Percentiles rank a stretch among this genome's conserved stretches.
These are phyloP conservation scores for Lagocephalus sceleratus DNA, from an alignment of 2,797 vertebrate genomes.

Conservation along the genomic window DNA sequence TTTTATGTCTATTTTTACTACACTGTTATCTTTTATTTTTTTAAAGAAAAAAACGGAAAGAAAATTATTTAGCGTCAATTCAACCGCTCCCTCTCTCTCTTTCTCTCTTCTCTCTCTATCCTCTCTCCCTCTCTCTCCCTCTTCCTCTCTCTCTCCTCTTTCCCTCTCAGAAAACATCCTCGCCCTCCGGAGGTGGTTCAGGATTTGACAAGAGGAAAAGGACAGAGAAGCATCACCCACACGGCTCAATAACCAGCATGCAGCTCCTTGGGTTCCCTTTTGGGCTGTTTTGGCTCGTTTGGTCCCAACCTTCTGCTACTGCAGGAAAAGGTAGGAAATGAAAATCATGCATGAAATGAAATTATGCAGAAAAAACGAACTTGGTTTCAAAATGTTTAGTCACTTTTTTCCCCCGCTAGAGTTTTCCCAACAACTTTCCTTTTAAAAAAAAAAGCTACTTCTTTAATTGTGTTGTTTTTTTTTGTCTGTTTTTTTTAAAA, in stretches of 20 bases:
- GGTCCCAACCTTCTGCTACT: slow-evolving; percentile 72
- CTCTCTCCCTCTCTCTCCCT: neutral
- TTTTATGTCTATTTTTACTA: too few species aligned
- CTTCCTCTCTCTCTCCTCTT: neutral
- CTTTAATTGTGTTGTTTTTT: too few species aligned
- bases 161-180: slow-evolving; percentile 18
- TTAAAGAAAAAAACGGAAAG: too few species aligned
- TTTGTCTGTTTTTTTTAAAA: too few species aligned
- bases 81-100: neutral
- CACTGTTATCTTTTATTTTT: too few species aligned
- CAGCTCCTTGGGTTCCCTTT: slow-evolving; percentile 53
- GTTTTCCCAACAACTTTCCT: too few species aligned
- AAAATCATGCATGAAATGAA: neutral
- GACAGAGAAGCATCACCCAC: slow-evolving; percentile 33
- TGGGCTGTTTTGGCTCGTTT: slow-evolving; percentile 63
- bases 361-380: neutral
- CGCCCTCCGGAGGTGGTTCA: slow-evolving; percentile 30
- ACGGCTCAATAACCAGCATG: slow-evolving; percentile 50
- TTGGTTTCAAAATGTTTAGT: slow-evolving; percentile 15
- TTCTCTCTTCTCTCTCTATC: neutral
- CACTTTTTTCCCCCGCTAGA: neutral
- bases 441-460: too few species aligned
- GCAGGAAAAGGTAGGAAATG: slow-evolving; percentile 83
- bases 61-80: too few species aligned
- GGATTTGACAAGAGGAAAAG: slow-evolving; percentile 43